Conservation (phyloP, 2,113 vertebrate species). For the Thermophis baileyi region DNA sequence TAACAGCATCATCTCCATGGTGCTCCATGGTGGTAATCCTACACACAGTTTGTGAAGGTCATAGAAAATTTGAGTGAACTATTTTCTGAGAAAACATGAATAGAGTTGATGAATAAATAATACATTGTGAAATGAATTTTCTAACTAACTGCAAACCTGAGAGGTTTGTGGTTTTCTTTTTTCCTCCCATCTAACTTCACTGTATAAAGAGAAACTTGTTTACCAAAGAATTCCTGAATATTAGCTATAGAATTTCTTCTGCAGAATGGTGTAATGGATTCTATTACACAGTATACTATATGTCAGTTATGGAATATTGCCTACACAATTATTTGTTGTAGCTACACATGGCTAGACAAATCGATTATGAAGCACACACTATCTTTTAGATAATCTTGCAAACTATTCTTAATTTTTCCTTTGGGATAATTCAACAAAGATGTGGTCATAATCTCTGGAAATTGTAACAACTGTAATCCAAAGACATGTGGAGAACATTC, state of each 20-base stretch:
- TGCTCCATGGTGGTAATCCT: background rate
- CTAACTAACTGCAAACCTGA: background rate
- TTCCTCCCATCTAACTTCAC: background rate
- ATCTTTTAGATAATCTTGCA: background rate
- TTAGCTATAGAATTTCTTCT: background rate
- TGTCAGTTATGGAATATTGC: background rate
- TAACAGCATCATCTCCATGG: too few relatives aligned
- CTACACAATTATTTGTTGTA: background rate
- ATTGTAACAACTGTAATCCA: background rate
- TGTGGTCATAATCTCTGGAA: background rate
- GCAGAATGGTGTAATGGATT: background rate
- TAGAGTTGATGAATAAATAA: background rate
- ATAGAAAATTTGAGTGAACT: background rate
- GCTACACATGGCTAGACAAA: background rate
- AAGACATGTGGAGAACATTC: background rate
- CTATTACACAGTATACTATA: background rate
- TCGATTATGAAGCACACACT: background rate
- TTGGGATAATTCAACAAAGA: background rate
- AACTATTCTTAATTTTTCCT: background rate
- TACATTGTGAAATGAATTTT: background rate
- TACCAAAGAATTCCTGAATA: background rate
- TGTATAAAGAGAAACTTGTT: background rate
- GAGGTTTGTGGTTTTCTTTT: background rate
- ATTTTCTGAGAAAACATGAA: background rate
- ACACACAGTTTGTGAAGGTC: background rate